Conservation (phyloP, 2,888 invertebrate genomes). For the Sthenelais limicola region DNA sequence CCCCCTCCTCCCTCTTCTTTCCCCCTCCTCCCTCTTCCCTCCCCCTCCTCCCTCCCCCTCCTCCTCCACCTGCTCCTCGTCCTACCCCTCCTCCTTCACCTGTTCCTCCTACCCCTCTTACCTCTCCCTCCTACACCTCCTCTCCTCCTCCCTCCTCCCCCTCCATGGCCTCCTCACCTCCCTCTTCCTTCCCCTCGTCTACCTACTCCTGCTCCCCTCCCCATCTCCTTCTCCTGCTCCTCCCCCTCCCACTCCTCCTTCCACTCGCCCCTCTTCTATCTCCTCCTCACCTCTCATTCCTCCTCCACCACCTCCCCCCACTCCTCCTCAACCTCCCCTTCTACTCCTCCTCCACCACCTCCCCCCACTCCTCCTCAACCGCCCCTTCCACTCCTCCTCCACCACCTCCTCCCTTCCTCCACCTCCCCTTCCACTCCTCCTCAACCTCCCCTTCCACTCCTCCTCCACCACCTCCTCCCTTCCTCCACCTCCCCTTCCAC, state of each 20-base stretch:
- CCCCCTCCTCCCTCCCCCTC: slow-evolving; percentile 18
- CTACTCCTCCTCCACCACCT: neutral
- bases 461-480: neutral
- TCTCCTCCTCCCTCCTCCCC: neutral
- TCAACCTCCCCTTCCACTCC: neutral
- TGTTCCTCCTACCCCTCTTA: neutral
- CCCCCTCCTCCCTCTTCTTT: neutral
- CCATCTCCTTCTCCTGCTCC: neutral
- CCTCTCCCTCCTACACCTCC: too few species aligned
- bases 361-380: neutral
- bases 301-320: neutral
- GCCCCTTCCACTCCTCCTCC: too few species aligned
- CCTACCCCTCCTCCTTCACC: neutral
- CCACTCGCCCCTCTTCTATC: too few species aligned
- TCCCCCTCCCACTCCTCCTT: too few species aligned
- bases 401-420: neutral
- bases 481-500: neutral
- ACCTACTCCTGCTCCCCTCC: neutral
- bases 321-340: neutral
- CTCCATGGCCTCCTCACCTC: neutral
- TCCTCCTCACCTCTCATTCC: neutral
- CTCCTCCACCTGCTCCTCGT: too few species aligned
- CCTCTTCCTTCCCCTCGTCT: neutral
- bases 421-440: neutral
- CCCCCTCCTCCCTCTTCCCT: slow-evolving; percentile 2